Evolutionary conservation across 2,797 vertebrate species (phyloP).

Genomic region (Prionace glauca): DNA sequence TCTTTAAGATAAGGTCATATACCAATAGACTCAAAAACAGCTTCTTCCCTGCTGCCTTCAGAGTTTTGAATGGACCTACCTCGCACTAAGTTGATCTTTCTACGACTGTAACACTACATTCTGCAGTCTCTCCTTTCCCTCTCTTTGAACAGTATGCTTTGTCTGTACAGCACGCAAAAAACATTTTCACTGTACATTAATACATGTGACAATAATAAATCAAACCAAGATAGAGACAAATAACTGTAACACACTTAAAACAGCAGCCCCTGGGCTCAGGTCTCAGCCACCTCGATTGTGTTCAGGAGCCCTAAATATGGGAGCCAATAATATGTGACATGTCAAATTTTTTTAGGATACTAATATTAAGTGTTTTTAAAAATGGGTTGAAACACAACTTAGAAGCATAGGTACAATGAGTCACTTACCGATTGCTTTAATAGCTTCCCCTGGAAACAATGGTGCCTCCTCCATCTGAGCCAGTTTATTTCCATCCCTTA

Average conservation of each 20-base stretch:
- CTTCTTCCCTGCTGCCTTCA: too few species aligned
- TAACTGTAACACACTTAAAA: neutral
- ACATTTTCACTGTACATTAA: too few species aligned
- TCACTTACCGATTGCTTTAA: constrained; percentile 75
- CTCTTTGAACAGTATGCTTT: too few species aligned
- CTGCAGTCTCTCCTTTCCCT: too few species aligned
- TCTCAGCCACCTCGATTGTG: neutral
- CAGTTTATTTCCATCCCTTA: constrained; percentile 71
- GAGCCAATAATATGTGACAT: neutral
- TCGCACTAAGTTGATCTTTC: too few species aligned
- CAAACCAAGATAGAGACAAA: neutral
- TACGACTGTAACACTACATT: too few species aligned
- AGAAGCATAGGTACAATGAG: constrained; percentile 22
- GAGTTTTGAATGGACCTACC: too few species aligned
- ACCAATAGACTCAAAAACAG: too few species aligned
- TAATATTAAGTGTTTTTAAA: neutral
- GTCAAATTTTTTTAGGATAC: neutral
- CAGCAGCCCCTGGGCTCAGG: neutral
- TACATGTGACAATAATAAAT: too few species aligned
- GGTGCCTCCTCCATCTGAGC: constrained; percentile 80
- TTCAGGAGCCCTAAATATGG: neutral
- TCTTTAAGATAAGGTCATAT: too few species aligned
- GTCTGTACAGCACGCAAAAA: too few species aligned
- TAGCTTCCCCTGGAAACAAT: constrained; percentile 81
- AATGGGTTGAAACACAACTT: neutral